phyloP scores from a whole-genome alignment of 1,140 invertebrate genomes.

The Branchinecta lynchi region DNA sequence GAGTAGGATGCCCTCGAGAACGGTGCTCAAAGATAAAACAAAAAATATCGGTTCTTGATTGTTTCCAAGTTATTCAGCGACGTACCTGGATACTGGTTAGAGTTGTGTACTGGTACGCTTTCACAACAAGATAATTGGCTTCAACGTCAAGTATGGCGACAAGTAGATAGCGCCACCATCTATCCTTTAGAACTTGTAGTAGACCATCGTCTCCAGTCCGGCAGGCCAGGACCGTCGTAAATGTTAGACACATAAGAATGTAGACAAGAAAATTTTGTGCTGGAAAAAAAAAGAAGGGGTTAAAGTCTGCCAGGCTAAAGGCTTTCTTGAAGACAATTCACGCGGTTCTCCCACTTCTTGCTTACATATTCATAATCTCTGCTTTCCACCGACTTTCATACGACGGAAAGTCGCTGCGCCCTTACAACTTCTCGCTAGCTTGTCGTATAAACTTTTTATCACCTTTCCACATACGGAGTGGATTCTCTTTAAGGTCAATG shows the following conservation, averaged over 20 bases:
- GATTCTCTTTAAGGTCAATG: no score
- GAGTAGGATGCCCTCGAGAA: no score
- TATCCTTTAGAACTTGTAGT: conserved; percentile 45
- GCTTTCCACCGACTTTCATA: no score
- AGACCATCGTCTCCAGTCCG: conserved; percentile 44
- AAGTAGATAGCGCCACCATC: conserved; percentile 55
- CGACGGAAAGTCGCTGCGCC: no score
- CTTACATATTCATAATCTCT: no score
- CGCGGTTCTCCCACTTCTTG: no score
- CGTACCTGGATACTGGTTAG: conserved; percentile 44
- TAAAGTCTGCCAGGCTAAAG: no score
- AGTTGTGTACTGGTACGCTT: conserved; percentile 47
- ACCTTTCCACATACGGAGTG: no score
- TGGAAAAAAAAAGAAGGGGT: conserved; percentile 28
- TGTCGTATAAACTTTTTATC: no score
- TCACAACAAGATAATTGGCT: conserved; percentile 55
- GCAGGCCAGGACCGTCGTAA: conserved; percentile 55
- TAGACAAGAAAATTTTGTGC: conserved; percentile 68
- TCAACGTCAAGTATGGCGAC: conserved; percentile 63
- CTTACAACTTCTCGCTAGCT: no score
- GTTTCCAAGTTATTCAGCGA: not conserved
- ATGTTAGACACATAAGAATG: conserved; percentile 53
- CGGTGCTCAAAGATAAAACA: not conserved
- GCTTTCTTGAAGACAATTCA: no score
- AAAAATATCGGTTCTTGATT: conserved; percentile 13